A percentile compares a stretch with the other conserved stretches of the same genome.
These are phyloP conservation scores for Lepus europaeus DNA, from an alignment of 2,113 vertebrate genomes.

Conservation along the genomic window DNA sequence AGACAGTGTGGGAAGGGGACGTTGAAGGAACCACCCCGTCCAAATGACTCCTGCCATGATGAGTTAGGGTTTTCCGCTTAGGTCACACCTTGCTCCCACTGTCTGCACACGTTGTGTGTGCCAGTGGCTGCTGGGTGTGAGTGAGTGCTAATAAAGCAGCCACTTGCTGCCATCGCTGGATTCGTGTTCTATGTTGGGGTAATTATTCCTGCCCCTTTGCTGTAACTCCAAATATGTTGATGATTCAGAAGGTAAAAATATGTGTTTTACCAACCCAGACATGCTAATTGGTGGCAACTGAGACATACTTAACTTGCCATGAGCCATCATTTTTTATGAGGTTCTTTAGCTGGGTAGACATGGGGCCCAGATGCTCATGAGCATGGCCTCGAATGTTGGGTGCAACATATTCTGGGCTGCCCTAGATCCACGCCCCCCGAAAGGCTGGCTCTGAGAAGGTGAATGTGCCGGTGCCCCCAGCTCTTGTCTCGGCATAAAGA, in stretches of 20 bases:
- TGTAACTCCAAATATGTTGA: neutral
- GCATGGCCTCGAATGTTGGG: neutral
- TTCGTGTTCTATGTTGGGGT: neutral
- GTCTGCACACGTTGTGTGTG: too few species aligned
- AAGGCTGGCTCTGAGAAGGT: neutral
- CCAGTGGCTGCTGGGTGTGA: accelerated
- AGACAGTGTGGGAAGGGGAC: neutral
- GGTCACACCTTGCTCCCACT: accelerated
- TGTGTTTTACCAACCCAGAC: neutral
- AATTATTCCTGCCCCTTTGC: neutral
- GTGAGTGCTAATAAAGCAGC: neutral
- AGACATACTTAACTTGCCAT: neutral
- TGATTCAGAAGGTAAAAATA: neutral
- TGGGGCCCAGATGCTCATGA: neutral
- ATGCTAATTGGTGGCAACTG: neutral
- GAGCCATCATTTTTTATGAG: neutral
- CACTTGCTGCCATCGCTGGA: neutral
- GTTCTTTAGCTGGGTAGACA: neutral
- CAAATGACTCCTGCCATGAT: neutral
- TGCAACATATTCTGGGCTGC: neutral
- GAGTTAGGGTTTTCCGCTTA: too few species aligned
- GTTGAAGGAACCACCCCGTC: neutral
- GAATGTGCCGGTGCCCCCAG: neutral
- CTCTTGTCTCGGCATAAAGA: neutral
- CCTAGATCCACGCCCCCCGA: accelerated